Conservation (phyloP, 2,888 invertebrate genomes). For the Amblyjoppa proteus region DNA sequence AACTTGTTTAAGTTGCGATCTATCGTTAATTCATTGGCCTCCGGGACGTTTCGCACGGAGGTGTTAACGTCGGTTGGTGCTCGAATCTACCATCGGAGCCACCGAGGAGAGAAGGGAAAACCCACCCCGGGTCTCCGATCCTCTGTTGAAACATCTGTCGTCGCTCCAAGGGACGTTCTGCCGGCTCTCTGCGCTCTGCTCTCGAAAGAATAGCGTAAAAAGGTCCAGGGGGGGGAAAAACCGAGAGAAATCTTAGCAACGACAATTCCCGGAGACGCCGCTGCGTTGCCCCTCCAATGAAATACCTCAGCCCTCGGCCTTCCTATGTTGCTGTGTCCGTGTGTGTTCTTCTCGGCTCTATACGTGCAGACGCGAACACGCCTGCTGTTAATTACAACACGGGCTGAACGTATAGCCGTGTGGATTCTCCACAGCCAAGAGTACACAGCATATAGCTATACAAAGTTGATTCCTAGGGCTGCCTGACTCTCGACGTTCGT, state of each 20-base stretch:
- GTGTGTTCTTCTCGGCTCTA: neutral
- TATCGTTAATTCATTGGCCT: neutral
- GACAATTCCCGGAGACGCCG: neutral
- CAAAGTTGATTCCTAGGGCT: conserved; percentile 56
- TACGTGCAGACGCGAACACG: neutral
- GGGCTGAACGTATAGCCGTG: neutral
- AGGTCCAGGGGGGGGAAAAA: conserved; percentile 2
- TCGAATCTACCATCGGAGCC: neutral
- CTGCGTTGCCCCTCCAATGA: neutral
- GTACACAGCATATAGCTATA: neutral
- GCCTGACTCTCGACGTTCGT: conserved; percentile 33
- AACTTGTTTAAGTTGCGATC: conserved; percentile 30
- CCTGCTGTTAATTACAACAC: conserved; percentile 31
- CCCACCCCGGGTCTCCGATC: neutral
- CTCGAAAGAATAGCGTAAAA: neutral
- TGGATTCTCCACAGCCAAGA: conserved; percentile 1
- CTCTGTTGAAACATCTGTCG: conserved; percentile 14
- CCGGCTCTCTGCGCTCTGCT: neutral
- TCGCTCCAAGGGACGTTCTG: neutral
- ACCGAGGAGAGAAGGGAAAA: neutral
- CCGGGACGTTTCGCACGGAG: neutral
- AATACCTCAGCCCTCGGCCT: neutral
- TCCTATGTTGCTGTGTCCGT: neutral
- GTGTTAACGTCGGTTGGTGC: neutral
- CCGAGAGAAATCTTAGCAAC: conserved; percentile 40